Evolutionary conservation across 2,888 invertebrate genomes (phyloP).

Genomic region (Agriopis marginaria): DNA sequence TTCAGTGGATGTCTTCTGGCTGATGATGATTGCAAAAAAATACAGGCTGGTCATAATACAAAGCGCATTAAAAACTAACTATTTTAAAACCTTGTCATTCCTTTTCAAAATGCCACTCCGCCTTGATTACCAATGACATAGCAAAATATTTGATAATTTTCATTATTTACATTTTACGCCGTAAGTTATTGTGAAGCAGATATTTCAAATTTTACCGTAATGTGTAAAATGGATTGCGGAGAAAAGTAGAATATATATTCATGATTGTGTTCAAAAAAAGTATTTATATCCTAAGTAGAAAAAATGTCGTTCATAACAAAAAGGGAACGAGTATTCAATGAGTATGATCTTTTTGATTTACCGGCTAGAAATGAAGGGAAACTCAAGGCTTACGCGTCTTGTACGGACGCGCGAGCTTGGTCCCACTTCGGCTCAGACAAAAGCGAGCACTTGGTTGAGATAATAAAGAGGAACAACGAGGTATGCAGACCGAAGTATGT

Average conservation of each 20-base stretch:
- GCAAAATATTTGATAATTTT: conserved; percentile 74
- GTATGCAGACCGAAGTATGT: conserved; percentile 72
- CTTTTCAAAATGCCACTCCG: conserved; percentile 66
- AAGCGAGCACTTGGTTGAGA: conserved; percentile 85
- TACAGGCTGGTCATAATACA: conserved; percentile 32
- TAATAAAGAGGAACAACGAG: conserved; percentile 80
- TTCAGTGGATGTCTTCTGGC: too few species aligned
- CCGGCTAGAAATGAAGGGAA: conserved; percentile 84
- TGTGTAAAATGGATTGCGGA: conserved; percentile 74
- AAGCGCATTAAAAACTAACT: conserved; percentile 38
- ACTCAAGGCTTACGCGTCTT: conserved; percentile 84
- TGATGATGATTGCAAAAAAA: neutral
- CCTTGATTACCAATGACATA: conserved; percentile 77
- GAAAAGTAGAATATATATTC: conserved; percentile 65
- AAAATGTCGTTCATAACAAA: conserved; percentile 82
- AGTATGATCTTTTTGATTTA: conserved; percentile 76
- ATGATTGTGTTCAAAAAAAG: conserved; percentile 64
- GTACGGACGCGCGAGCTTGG: conserved; percentile 87
- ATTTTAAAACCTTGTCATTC: conserved; percentile 69
- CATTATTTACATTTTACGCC: conserved; percentile 69
- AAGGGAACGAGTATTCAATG: conserved; percentile 79
- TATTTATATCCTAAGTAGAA: conserved; percentile 59
- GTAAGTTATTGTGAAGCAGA: conserved; percentile 60
- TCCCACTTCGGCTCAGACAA: conserved; percentile 84
- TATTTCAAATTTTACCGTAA: conserved; percentile 67